phyloP scores from a whole-genome alignment of 2,797 vertebrate genomes.

The Sebastes hubbsi region DNA sequence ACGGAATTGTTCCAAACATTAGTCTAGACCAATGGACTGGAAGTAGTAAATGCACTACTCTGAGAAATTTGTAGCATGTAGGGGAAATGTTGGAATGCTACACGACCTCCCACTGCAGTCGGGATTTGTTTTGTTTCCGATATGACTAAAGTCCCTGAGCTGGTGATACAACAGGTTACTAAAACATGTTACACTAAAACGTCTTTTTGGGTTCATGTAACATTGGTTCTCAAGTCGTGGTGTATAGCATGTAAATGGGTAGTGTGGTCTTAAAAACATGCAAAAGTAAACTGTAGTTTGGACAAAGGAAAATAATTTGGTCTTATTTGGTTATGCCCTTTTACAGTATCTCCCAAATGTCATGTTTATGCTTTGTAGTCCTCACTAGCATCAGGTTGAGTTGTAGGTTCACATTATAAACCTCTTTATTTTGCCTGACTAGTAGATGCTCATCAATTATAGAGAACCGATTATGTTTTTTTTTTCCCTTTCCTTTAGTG shows the following conservation, averaged over 20 bases:
- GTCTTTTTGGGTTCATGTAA: background rate
- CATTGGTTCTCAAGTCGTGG: background rate
- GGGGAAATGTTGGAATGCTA: background rate
- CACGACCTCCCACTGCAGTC: background rate
- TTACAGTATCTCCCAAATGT: background rate
- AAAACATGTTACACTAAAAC: background rate
- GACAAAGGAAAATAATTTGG: background rate
- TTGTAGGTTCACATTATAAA: background rate
- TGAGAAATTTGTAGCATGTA: background rate
- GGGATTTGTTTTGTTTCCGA: background rate
- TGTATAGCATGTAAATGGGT: background rate
- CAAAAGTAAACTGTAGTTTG: background rate
- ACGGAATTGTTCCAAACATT: conserved; percentile 36
- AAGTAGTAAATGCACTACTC: background rate
- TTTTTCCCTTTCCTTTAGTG: no score
- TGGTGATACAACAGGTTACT: background rate
- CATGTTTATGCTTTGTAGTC: background rate
- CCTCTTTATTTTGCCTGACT: background rate
- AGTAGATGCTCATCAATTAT: background rate
- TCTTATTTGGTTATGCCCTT: background rate
- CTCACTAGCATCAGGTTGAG: background rate
- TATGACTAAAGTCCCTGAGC: background rate
- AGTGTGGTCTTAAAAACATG: background rate
- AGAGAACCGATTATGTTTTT: no score
- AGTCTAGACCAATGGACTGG: conserved; percentile 10